These are phyloP conservation scores for Centrocercus urophasianus DNA, from an alignment of 2,113 vertebrate genomes.

Conservation along the genomic window DNA sequence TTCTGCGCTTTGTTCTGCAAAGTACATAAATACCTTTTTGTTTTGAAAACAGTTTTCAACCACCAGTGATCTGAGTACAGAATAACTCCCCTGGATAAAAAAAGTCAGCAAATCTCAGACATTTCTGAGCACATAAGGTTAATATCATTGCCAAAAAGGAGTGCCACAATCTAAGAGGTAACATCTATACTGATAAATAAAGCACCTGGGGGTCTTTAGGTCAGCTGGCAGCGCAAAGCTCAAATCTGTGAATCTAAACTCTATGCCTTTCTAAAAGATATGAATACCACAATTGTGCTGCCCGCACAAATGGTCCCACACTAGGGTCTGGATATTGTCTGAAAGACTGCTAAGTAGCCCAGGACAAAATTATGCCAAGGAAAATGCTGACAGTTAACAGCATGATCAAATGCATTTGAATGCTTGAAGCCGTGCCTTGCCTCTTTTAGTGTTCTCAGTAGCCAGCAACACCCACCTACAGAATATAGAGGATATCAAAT, in stretches of 20 bases:
- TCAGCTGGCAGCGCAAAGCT: neutral
- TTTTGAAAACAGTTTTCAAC: neutral
- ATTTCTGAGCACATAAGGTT: neutral
- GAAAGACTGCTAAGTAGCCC: neutral
- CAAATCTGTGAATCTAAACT: neutral
- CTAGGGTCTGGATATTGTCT: neutral
- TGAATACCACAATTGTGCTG: neutral
- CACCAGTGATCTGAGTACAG: no score
- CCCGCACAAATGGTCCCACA: neutral
- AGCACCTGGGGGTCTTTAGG: neutral
- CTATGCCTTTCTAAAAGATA: neutral
- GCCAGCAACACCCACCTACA: neutral
- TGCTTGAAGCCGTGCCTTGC: neutral
- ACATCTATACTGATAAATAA: neutral
- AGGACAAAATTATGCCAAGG: neutral
- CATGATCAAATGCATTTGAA: neutral
- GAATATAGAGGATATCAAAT: neutral
- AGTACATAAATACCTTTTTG: neutral
- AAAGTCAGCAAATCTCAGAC: neutral
- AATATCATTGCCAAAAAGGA: neutral
- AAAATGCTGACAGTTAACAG: neutral
- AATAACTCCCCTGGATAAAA: neutral
- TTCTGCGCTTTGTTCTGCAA: neutral
- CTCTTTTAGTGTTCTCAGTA: accelerated
- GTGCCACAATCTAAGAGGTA: neutral